These are phyloP conservation scores for Callospermophilus lateralis DNA, from an alignment of 2,113 vertebrate genomes.

Conservation along the genomic window DNA sequence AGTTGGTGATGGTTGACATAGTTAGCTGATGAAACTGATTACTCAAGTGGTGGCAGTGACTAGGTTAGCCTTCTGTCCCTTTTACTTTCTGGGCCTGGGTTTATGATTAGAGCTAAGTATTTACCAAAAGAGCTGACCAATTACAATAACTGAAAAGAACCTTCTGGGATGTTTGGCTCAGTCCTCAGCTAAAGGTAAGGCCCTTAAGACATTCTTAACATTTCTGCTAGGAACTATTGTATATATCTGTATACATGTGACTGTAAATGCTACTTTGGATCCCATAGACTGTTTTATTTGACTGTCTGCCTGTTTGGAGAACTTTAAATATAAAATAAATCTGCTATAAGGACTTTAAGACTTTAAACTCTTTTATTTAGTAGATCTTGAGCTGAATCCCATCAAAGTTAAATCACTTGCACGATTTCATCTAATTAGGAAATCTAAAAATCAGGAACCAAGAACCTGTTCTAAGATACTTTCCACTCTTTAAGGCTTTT, in stretches of 20 bases:
- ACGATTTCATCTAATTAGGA: neutral
- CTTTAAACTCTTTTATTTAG: conserved; percentile 29
- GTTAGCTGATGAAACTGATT: neutral
- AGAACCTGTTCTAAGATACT: neutral
- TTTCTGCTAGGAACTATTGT: neutral
- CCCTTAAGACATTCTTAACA: too few species aligned
- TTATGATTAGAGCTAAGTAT: neutral
- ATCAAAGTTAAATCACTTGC: neutral
- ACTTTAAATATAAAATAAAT: conserved; percentile 46
- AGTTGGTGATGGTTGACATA: neutral
- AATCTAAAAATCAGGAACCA: conserved; percentile 4
- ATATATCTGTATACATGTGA: neutral
- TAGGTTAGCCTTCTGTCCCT: neutral
- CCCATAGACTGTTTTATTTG: conserved; percentile 3
- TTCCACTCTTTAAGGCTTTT: neutral
- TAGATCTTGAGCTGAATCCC: neutral
- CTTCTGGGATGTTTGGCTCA: neutral
- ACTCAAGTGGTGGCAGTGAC: neutral
- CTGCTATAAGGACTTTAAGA: neutral
- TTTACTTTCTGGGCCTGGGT: neutral
- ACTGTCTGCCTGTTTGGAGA: neutral
- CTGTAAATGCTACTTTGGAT: neutral
- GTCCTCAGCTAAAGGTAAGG: neutral
- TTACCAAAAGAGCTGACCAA: neutral
- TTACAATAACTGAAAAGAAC: neutral